Percentiles rank a stretch among this genome's conserved stretches.
phyloP scores from a whole-genome alignment of 2,113 vertebrate species.

The Varanus salvator region DNA sequence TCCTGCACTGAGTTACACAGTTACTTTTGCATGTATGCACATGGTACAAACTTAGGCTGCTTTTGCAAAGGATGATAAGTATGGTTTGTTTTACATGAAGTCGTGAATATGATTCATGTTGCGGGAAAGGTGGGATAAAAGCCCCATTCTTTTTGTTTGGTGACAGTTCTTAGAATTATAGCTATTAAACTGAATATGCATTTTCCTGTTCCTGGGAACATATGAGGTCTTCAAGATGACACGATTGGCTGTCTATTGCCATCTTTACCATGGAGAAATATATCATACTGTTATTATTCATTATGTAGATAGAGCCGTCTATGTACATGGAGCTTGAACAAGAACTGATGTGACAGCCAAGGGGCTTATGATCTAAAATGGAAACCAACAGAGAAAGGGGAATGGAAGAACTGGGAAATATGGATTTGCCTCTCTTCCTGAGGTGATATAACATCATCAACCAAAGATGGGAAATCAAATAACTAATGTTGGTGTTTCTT shows the following conservation, averaged over 20 bases:
- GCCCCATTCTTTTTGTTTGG: background rate
- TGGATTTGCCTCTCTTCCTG: background rate
- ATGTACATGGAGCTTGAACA: background rate
- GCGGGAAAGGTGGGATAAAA: background rate
- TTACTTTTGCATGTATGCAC: background rate
- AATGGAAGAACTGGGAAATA: background rate
- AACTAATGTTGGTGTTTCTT: background rate
- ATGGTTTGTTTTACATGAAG: background rate
- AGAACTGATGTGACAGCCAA: background rate
- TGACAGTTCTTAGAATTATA: background rate
- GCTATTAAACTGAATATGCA: background rate
- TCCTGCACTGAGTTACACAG: rapidly evolving
- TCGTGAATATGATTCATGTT: background rate
- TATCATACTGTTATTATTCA: background rate
- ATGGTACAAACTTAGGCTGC: background rate
- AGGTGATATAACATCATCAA: background rate
- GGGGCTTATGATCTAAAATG: background rate
- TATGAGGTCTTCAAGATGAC: background rate
- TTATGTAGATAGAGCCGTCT: background rate
- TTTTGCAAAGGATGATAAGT: background rate
- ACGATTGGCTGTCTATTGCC: background rate
- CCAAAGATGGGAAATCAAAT: background rate
- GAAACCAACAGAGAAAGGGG: background rate
- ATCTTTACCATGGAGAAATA: background rate
- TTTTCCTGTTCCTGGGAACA: background rate